Conservation (phyloP, 2,113 vertebrate genomes). For the Lathamus discolor region DNA sequence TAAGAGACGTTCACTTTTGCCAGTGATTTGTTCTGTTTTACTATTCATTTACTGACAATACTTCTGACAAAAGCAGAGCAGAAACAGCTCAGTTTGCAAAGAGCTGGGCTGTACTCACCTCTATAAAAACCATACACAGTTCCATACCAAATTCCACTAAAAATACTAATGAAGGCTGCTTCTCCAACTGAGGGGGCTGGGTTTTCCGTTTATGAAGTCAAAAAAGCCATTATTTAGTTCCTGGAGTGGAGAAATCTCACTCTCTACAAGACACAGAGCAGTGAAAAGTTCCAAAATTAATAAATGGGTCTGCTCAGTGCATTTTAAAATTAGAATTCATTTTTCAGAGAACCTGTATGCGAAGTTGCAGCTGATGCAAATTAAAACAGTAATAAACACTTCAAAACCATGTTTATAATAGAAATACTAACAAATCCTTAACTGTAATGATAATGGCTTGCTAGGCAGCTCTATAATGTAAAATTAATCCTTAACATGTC, state of each 20-base stretch:
- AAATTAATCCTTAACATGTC: constrained; percentile 61
- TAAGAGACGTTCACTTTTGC: constrained; percentile 5
- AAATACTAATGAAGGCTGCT: not conserved
- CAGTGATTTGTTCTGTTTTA: constrained; percentile 24
- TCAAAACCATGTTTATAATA: constrained; percentile 11
- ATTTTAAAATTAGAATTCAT: constrained; percentile 22
- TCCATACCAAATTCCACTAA: not conserved
- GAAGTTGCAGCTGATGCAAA: constrained; percentile 24
- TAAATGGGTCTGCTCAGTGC: not conserved
- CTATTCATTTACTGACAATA: not conserved
- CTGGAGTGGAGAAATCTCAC: not conserved
- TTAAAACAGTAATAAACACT: constrained; percentile 5
- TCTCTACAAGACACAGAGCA: not conserved
- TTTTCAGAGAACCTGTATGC: not conserved
- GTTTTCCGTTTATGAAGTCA: not conserved
- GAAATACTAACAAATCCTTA: constrained; percentile 48
- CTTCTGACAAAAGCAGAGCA: not conserved
- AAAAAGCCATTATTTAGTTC: not conserved
- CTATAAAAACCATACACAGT: not conserved
- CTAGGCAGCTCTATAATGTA: constrained; percentile 31
- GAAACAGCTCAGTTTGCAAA: not conserved
- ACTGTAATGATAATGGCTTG: not conserved
- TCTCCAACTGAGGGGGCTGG: not conserved
- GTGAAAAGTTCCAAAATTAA: constrained; percentile 38
- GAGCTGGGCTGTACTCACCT: not conserved